phyloP scores from a whole-genome alignment of 2,797 vertebrate species.

The Vireo griseus region DNA sequence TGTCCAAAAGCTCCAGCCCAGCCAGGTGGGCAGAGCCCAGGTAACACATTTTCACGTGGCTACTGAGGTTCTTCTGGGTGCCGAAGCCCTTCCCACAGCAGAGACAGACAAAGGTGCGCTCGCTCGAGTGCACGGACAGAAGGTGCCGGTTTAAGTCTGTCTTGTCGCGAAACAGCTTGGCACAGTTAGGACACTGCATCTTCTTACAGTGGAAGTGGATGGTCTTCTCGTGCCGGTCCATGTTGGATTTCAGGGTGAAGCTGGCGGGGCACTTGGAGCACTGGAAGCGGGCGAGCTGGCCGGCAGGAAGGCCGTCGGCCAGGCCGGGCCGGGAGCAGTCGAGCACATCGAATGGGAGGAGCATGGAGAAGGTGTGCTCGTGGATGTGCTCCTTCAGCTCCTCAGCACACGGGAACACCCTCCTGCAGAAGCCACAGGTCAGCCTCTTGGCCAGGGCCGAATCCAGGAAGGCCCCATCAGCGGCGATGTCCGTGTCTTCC shows the following conservation, averaged over 20 bases:
- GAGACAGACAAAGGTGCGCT: conserved; percentile 71
- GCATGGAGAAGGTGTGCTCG: conserved; percentile 72
- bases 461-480: conserved; percentile 67
- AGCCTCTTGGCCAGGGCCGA: conserved; percentile 68
- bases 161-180: conserved; percentile 78
- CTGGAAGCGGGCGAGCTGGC: conserved; percentile 72
- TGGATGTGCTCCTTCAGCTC: conserved; percentile 80
- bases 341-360: conserved; percentile 70
- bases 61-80: conserved; percentile 80
- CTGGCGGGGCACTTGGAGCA: conserved; percentile 82
- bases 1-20: conserved; percentile 12
- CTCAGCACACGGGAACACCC: conserved; percentile 77
- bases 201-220: conserved; percentile 83
- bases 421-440: conserved; percentile 82
- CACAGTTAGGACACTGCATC: conserved; percentile 79
- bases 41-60: conserved; percentile 77
- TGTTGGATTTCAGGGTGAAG: conserved; percentile 85
- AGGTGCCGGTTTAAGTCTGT: conserved; percentile 80
- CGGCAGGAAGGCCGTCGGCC: background rate
- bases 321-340: conserved; percentile 21
- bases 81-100: conserved; percentile 79
- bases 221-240: conserved; percentile 82
- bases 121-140: conserved; percentile 74
- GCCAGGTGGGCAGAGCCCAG: conserved; percentile 60
- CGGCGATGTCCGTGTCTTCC: background rate